These are phyloP conservation scores for Smittia aterrima DNA, from an alignment of 2,888 invertebrate species.

Conservation along the genomic window DNA sequence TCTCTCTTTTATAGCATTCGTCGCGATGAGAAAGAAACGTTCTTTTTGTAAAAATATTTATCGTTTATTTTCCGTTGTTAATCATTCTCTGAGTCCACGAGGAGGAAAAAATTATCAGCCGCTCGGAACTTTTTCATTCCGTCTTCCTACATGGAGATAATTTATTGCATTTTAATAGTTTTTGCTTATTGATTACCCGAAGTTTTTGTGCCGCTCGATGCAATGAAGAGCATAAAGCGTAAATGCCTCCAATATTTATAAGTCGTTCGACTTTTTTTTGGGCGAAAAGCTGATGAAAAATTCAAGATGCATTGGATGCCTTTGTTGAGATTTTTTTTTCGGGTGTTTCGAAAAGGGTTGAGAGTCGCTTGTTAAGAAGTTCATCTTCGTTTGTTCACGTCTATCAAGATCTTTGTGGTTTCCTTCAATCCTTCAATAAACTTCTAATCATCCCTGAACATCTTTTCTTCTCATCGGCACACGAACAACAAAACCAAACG, in stretches of 20 bases:
- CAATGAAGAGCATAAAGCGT: conserved; percentile 2
- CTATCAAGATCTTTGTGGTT: neutral
- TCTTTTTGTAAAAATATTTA: conserved; percentile 7
- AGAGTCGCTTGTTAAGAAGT: neutral
- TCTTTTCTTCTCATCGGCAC: neutral
- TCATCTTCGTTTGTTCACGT: neutral
- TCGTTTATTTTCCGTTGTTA: neutral
- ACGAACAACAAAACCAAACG: neutral
- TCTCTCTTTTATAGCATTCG: conserved; percentile 11
- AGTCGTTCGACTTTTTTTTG: neutral
- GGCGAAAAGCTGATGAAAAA: neutral
- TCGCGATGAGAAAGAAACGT: neutral
- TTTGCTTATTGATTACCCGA: conserved; percentile 13
- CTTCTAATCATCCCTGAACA: too few relatives aligned
- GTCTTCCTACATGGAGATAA: conserved; percentile 6
- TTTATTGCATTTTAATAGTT: conserved; percentile 23
- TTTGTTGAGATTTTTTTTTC: neutral
- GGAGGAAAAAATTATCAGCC: neutral
- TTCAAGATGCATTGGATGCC: neutral
- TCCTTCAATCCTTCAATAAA: too few relatives aligned
- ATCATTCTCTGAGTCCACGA: neutral
- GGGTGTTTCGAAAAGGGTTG: neutral
- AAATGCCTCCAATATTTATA: conserved; percentile 29
- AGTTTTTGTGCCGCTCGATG: conserved; percentile 9
- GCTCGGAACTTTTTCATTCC: neutral